These are phyloP conservation scores for Cepaea hortensis DNA, from an alignment of 2,888 invertebrate species.

Conservation along the genomic window DNA sequence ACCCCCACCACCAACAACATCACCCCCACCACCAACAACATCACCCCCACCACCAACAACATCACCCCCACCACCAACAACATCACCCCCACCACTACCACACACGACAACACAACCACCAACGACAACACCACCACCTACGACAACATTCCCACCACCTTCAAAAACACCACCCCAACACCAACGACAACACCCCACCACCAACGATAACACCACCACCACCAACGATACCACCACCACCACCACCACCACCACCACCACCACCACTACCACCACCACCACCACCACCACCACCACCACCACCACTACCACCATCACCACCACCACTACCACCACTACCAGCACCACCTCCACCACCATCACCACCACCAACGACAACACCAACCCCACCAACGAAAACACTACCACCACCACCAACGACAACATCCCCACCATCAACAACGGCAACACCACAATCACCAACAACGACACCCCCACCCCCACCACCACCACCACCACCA, in stretches of 20 bases:
- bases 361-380: no score
- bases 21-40: no score
- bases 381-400: no score
- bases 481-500: not conserved
- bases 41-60: no score
- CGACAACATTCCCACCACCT: not conserved
- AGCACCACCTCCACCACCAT: no score
- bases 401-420: not conserved
- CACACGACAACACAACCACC: not conserved
- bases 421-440: not conserved
- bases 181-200: slow-evolving; percentile 24
- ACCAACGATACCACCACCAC: not conserved
- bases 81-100: not conserved
- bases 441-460: not conserved
- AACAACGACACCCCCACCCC: not conserved
- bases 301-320: not conserved
- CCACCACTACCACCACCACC: not conserved
- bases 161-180: slow-evolving; percentile 22
- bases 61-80: no score
- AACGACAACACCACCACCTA: not conserved
- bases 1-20: no score
- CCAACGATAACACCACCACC: not conserved
- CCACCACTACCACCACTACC: not conserved
- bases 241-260: no score
- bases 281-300: not conserved